Conservation (phyloP, 2,113 vertebrate genomes). For the Larimichthys polyactis region DNA sequence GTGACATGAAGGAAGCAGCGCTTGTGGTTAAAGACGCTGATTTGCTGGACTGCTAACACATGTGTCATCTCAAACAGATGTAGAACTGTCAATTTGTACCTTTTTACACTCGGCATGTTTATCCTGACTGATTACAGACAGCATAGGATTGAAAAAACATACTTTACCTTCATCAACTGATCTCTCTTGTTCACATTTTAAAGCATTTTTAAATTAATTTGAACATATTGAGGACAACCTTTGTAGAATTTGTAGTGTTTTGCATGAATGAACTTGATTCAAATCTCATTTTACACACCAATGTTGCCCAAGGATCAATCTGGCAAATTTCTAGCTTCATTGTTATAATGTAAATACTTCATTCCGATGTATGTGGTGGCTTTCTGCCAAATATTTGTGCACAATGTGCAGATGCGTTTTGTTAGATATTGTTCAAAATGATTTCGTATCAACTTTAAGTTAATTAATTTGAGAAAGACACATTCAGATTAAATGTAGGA, state of each 20-base stretch:
- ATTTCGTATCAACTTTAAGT: conserved; percentile 43
- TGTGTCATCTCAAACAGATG: conserved; percentile 9
- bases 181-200: conserved; percentile 15
- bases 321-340: conserved; percentile 33
- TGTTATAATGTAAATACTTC: conserved; percentile 56
- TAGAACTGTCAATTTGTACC: conserved; percentile 6
- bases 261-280: conserved; percentile 37
- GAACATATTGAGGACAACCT: background rate
- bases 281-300: conserved; percentile 24
- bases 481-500: conserved; percentile 6
- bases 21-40: background rate
- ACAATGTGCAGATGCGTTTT: conserved; percentile 35
- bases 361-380: conserved; percentile 19
- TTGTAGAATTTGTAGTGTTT: conserved; percentile 34
- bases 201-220: background rate
- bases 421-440: conserved; percentile 30
- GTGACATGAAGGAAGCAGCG: conserved; percentile 71
- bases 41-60: conserved; percentile 1
- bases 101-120: conserved; percentile 27
- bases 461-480: conserved; percentile 20
- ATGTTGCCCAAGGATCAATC: conserved; percentile 16
- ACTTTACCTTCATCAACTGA: background rate
- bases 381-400: conserved; percentile 48
- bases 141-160: background rate
- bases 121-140: conserved; percentile 11